These are phyloP conservation scores for Zaprionus davidi DNA, from an alignment of 1,140 invertebrate species.

Conservation along the genomic window DNA sequence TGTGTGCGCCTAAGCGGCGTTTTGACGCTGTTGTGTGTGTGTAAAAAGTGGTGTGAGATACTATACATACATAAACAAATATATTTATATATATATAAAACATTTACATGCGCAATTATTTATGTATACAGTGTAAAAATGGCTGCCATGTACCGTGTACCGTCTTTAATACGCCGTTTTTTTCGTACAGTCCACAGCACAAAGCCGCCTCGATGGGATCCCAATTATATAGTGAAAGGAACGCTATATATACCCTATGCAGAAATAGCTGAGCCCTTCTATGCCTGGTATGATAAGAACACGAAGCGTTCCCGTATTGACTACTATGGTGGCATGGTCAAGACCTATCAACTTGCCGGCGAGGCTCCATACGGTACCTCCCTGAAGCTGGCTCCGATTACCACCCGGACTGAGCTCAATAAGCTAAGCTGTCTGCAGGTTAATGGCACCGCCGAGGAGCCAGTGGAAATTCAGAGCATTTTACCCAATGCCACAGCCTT, in stretches of 20 bases:
- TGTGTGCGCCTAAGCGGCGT: constrained; percentile 24
- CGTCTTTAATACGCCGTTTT: constrained; percentile 34
- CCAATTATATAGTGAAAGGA: constrained; percentile 90
- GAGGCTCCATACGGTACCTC: constrained; percentile 89
- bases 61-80: background rate
- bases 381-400: constrained; percentile 94
- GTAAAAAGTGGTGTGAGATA: constrained; percentile 23
- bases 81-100: background rate
- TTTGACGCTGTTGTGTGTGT: constrained; percentile 15
- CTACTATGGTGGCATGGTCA: constrained; percentile 97
- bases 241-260: constrained; percentile 95
- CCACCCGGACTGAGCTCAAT: constrained; percentile 90
- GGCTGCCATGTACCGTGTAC: constrained; percentile 63
- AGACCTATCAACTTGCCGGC: constrained; percentile 91
- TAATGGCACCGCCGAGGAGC: constrained; percentile 89
- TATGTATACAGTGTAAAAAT: constrained; percentile 36
- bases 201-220: constrained; percentile 88
- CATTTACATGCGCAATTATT: background rate
- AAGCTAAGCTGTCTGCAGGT: constrained; percentile 92
- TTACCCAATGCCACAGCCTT: constrained; percentile 93
- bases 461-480: constrained; percentile 90
- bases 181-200: constrained; percentile 55
- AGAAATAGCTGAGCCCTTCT: constrained; percentile 95
- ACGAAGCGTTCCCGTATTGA: constrained; percentile 93
- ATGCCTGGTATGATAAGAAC: constrained; percentile 92